A percentile compares a stretch with the other conserved stretches of the same genome.
These are phyloP conservation scores for Bradypodion pumilum DNA, from an alignment of 2,797 vertebrate genomes.

Conservation along the genomic window DNA sequence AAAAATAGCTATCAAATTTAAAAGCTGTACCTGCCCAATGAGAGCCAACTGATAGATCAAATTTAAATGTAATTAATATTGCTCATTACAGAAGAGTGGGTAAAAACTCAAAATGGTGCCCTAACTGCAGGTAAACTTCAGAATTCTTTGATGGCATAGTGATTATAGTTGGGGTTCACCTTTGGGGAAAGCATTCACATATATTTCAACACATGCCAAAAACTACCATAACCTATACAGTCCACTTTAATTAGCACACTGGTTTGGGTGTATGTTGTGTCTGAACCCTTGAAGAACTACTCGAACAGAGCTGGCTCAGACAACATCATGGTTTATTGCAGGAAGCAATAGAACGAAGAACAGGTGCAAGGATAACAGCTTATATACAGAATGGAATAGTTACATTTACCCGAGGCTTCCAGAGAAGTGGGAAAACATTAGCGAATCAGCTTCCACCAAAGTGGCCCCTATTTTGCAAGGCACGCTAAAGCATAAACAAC, in stretches of 20 bases:
- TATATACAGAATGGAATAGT: too few species aligned
- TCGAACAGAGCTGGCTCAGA: too few species aligned
- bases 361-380: too few species aligned
- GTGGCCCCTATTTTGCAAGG: too few species aligned
- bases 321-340: too few species aligned
- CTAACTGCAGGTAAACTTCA: neutral
- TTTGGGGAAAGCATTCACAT: neutral
- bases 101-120: neutral
- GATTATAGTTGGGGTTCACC: neutral
- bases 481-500: too few species aligned
- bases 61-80: neutral
- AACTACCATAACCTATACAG: neutral
- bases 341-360: too few species aligned
- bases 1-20: neutral
- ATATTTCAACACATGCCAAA: neutral
- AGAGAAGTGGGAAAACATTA: too few species aligned
- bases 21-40: neutral
- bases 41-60: too few species aligned
- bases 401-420: too few species aligned
- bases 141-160: neutral
- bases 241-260: neutral
- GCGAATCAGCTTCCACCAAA: too few species aligned
- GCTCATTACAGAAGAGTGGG: neutral
- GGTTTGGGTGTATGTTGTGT: neutral
- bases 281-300: too few species aligned